Percentiles rank a stretch among this genome's conserved stretches.
Evolutionary conservation across 2,888 invertebrate species (phyloP).

Genomic region (Eurytoma adleriae): DNA sequence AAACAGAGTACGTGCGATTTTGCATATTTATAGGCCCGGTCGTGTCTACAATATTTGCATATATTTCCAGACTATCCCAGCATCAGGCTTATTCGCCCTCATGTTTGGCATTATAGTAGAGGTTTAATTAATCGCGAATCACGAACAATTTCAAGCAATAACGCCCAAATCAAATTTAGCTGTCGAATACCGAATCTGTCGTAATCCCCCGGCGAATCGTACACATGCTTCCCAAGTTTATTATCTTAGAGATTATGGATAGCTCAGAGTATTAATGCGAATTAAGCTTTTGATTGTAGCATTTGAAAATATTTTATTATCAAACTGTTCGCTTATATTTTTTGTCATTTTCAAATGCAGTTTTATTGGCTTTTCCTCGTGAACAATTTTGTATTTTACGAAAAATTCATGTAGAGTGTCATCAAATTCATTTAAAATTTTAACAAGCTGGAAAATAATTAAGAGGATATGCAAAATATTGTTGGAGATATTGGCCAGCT

Average conservation of each 20-base stretch:
- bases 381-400: not conserved
- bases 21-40: not conserved
- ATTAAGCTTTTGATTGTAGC: not conserved
- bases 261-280: not conserved
- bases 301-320: too few species aligned
- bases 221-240: conserved; percentile 15
- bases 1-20: too few species aligned
- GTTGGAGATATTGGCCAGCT: too few species aligned
- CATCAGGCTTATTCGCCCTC: not conserved
- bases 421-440: too few species aligned
- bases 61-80: not conserved
- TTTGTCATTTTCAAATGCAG: too few species aligned
- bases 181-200: conserved; percentile 4
- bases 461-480: too few species aligned
- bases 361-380: not conserved
- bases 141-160: conserved; percentile 1
- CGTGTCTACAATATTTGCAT: not conserved
- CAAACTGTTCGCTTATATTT: too few species aligned
- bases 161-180: not conserved
- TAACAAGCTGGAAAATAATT: too few species aligned
- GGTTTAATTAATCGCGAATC: conserved; percentile 13
- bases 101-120: not conserved
- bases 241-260: conserved; percentile 28
- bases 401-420: too few species aligned
- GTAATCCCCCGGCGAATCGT: not conserved